Evolutionary conservation across 2,797 vertebrate species (phyloP), one percentile per base, ranked within the genome.

Genomic region (Alcedo quadribrachys): DNA sequence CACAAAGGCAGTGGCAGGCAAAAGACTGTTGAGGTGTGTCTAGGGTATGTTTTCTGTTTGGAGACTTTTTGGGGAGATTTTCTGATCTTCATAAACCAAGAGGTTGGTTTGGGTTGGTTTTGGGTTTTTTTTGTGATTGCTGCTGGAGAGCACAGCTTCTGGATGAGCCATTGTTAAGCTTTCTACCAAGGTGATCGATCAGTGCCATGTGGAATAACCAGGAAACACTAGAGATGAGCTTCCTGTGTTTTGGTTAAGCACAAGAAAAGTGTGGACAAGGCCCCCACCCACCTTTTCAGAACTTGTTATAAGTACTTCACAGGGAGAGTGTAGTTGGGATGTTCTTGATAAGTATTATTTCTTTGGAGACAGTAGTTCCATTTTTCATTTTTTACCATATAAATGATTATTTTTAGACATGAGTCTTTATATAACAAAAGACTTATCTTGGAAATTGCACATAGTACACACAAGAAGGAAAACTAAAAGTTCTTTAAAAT

Each of bases 391-490:
- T 67, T 89, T 67, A n/a, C 14, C 4, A 2, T 67, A 25, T 42
- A 53, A 70, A n/a, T 57, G 6, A 17, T 42, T 90, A 5, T 30
- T 75, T 87, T 87, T 45, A 71, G 66, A 45, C 10, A 12, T 58
- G 5, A 17, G 6, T 85, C n/a, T 89, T 65, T 85, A 27, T 66
- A 27, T 11, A 20, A 8, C 20, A 70, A 73, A 65, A 48, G 19
- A 21, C 17, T 30, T 0, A 0, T 7, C 21, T 53, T 60, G 35
- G 35, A 90, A 80, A 45, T 27, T 16, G 11, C 2, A 62, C 9
- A 11, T 11, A 20, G 11, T 63, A 68, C 15, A 43, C 12, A 18
- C 32, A 5, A 50, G 27, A 37, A 58, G 21, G 19, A 75, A 82
- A 91, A 54, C 37, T 12, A 53, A 37, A 63, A 60, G 21, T 80